phyloP scores from a whole-genome alignment of 2,888 invertebrate genomes.

The Thymelicus sylvestris region DNA sequence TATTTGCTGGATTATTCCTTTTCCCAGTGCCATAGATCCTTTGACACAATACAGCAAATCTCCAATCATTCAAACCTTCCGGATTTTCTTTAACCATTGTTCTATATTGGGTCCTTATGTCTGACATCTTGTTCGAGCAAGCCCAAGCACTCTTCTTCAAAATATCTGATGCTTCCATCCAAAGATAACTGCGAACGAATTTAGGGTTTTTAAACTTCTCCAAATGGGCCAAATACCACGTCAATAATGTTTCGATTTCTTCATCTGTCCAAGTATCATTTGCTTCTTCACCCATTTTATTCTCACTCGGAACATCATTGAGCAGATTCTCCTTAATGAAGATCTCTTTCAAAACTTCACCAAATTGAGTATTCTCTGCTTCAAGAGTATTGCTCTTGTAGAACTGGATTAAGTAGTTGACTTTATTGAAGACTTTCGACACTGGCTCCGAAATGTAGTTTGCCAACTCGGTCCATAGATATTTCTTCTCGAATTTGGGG shows the following conservation, averaged over 20 bases:
- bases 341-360: constrained; percentile 50
- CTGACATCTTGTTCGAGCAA: constrained; percentile 76
- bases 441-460: constrained; percentile 60
- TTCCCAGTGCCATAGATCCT: constrained; percentile 78
- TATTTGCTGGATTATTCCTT: constrained; percentile 43
- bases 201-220: constrained; percentile 78
- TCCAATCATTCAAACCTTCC: constrained; percentile 62
- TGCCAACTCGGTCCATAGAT: constrained; percentile 70
- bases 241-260: constrained; percentile 63
- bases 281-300: constrained; percentile 39
- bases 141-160: constrained; percentile 66
- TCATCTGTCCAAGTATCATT: constrained; percentile 65
- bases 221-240: constrained; percentile 73
- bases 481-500: constrained; percentile 71
- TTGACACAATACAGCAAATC: constrained; percentile 70
- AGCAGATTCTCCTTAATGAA: constrained; percentile 50
- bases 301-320: constrained; percentile 46
- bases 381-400: constrained; percentile 52
- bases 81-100: constrained; percentile 67
- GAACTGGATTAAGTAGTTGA: constrained; percentile 69
- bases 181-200: constrained; percentile 68
- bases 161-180: constrained; percentile 69
- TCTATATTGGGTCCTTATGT: constrained; percentile 70
- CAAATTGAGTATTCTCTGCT: constrained; percentile 39
- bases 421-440: constrained; percentile 66